A percentile compares a stretch with the other conserved stretches of the same genome.
Evolutionary conservation across 1,140 invertebrate species (phyloP).

Genomic region (Maconellicoccus hirsutus): DNA sequence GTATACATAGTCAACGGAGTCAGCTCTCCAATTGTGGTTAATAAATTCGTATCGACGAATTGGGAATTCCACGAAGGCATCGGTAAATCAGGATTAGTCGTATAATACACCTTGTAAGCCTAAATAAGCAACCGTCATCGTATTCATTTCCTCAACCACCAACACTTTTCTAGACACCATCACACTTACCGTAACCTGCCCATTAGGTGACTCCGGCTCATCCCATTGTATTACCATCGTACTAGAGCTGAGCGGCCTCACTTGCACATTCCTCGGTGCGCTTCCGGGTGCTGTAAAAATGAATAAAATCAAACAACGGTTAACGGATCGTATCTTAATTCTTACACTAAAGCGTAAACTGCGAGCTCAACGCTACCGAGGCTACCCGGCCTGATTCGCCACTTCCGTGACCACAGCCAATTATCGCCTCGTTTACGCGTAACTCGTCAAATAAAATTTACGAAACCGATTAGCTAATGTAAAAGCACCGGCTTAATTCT

Average conservation of each 20-base stretch:
- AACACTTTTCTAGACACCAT: too few species aligned
- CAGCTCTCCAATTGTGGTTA: constrained; percentile 86
- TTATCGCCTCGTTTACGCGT: too few species aligned
- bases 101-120: constrained; percentile 98
- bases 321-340: too few species aligned
- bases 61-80: constrained; percentile 84
- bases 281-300: constrained; percentile 72
- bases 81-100: constrained; percentile 69
- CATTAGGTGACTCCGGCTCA: constrained; percentile 91
- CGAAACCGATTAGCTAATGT: too few species aligned
- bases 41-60: constrained; percentile 78
- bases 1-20: constrained; percentile 82
- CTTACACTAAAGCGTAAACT: too few species aligned
- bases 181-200: constrained; percentile 80
- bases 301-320: constrained; percentile 25
- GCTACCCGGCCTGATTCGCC: too few species aligned
- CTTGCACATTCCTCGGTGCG: constrained; percentile 84
- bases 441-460: too few species aligned
- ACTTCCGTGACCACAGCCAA: too few species aligned
- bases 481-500: too few species aligned
- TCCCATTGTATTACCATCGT: constrained; percentile 96
- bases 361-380: too few species aligned
- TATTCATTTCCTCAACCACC: too few species aligned
- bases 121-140: too few species aligned
- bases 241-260: constrained; percentile 80